Conservation (phyloP, 2,113 vertebrate species). For the Paralichthys olivaceus region DNA sequence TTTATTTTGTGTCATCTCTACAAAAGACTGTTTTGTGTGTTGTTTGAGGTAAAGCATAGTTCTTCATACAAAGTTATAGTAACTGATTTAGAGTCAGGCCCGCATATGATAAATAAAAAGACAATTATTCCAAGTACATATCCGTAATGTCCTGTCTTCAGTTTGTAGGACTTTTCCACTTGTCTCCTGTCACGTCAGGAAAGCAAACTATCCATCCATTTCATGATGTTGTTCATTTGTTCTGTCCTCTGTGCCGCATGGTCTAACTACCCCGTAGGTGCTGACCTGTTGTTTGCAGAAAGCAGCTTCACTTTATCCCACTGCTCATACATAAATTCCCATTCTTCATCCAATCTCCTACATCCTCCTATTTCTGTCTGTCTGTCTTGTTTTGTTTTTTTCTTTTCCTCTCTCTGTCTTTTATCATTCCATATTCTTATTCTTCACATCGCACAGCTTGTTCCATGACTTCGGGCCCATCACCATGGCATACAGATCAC, state of each 20-base stretch:
- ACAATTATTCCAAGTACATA: too few relatives aligned
- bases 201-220: background rate
- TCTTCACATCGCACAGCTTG: constrained; percentile 59
- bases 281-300: constrained; percentile 28
- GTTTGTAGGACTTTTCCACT: background rate
- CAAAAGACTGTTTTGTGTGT: too few relatives aligned
- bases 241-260: constrained; percentile 57
- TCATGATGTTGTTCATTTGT: background rate
- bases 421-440: constrained; percentile 52
- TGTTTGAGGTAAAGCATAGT: background rate
- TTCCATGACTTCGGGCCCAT: constrained; percentile 79
- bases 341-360: constrained; percentile 42
- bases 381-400: background rate
- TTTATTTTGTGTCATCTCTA: background rate
- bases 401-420: background rate
- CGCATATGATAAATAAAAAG: background rate
- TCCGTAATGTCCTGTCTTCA: too few relatives aligned
- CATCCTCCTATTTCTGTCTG: constrained; percentile 30
- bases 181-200: background rate
- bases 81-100: background rate
- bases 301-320: constrained; percentile 19
- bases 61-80: constrained; percentile 1
- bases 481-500: constrained; percentile 94
- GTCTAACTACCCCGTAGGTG: background rate
- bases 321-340: constrained; percentile 21